Evolutionary conservation across 2,113 vertebrate species (phyloP).

Genomic region (Neoarius graeffei): DNA sequence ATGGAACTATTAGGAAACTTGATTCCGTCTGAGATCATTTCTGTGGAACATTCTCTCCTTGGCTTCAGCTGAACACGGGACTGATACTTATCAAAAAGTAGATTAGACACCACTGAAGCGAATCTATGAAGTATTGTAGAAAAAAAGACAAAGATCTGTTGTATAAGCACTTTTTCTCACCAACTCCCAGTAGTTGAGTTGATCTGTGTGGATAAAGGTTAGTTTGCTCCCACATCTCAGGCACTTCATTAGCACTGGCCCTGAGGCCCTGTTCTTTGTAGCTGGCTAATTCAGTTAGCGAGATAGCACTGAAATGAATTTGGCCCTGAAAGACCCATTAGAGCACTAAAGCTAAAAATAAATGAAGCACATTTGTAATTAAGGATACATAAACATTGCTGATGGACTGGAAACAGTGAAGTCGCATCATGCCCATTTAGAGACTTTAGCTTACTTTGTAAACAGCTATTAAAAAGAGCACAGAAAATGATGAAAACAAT

Average conservation of each 20-base stretch:
- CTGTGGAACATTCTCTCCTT: constrained; percentile 17
- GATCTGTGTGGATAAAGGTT: constrained; percentile 27
- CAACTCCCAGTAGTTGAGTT: neutral
- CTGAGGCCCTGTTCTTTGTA: neutral
- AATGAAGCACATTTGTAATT: constrained; percentile 18
- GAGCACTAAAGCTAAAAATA: constrained; percentile 33
- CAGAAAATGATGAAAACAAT: neutral
- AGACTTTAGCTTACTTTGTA: neutral
- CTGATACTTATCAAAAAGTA: constrained; percentile 7
- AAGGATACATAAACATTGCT: constrained; percentile 37
- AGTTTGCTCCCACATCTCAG: constrained; percentile 13
- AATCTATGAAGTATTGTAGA: constrained; percentile 21
- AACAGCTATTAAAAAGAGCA: too few relatives aligned
- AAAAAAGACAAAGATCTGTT: neutral
- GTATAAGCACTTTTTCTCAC: constrained; percentile 1
- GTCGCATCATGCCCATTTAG: neutral
- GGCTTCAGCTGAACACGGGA: constrained; percentile 18
- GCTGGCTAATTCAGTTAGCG: constrained; percentile 38
- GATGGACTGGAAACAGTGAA: neutral
- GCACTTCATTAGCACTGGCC: constrained; percentile 12
- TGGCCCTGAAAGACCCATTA: constrained; percentile 12
- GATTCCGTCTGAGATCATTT: constrained; percentile 7
- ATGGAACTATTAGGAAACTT: constrained; percentile 57
- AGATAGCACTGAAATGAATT: constrained; percentile 8
- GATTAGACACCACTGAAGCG: constrained; percentile 10